phyloP scores from a whole-genome alignment of 2,797 vertebrate genomes.

The Pitangus sulphuratus region DNA sequence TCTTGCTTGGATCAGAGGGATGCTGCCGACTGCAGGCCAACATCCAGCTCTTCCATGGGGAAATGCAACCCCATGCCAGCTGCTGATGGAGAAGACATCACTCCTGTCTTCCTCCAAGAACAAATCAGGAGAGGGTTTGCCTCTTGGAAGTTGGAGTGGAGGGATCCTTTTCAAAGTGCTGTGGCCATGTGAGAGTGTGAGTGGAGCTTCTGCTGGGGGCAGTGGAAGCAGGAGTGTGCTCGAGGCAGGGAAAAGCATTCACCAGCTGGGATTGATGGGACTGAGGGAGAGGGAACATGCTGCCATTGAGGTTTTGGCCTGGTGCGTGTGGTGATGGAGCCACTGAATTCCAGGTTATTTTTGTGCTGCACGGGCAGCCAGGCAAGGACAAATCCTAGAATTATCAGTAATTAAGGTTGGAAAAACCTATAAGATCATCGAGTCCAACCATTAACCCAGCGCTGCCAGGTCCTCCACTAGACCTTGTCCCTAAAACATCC shows the following conservation, averaged over 20 bases:
- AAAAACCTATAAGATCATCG: background rate
- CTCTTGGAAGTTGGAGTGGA: background rate
- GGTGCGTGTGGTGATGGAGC: background rate
- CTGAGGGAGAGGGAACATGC: background rate
- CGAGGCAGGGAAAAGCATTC: background rate
- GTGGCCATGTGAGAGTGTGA: background rate
- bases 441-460: background rate
- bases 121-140: background rate
- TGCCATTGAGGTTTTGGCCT: accelerated
- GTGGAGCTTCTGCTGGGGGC: accelerated
- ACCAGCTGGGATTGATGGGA: background rate
- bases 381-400: background rate
- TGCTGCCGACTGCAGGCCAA: background rate
- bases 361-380: background rate
- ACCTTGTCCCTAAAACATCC: background rate
- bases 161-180: background rate
- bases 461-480: background rate
- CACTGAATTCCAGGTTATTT: background rate
- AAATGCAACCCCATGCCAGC: background rate
- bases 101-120: background rate
- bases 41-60: background rate
- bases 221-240: background rate
- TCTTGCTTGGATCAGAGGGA: background rate
- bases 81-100: accelerated
- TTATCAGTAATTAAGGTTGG: background rate